Evolutionary conservation across 2,888 invertebrate genomes (phyloP).

Genomic region (Perizoma affinitatum): DNA sequence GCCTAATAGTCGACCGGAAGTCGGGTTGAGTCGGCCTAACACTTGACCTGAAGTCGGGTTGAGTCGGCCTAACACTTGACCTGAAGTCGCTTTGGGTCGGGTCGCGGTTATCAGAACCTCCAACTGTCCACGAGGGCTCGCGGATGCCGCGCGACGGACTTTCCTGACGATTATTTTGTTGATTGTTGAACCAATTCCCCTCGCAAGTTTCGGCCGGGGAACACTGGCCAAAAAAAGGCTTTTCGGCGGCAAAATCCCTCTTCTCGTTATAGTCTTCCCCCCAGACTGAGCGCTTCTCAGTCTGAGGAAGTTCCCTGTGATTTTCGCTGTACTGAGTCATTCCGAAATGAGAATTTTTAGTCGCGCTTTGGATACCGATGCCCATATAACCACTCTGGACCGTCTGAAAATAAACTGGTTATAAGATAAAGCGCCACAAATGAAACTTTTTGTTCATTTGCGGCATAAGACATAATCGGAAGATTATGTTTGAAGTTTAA

Average conservation of each 20-base stretch:
- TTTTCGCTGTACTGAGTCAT: slow-evolving; percentile 5
- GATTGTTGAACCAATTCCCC: slow-evolving; percentile 8
- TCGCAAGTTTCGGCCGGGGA: slow-evolving; percentile 1
- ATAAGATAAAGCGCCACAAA: slow-evolving; percentile 19
- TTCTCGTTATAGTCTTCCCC: slow-evolving; percentile 3
- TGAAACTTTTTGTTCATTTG: background rate
- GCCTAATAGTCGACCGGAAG: slow-evolving; percentile 6
- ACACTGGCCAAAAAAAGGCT: slow-evolving; percentile 2
- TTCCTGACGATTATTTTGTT: background rate
- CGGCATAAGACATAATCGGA: too few species aligned
- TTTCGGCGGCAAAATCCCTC: slow-evolving; percentile 8
- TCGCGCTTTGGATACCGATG: slow-evolving; percentile 19
- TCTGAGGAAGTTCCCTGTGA: slow-evolving; percentile 6
- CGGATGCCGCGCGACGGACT: slow-evolving; percentile 11
- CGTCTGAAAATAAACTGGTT: slow-evolving; percentile 31
- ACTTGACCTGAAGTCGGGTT: slow-evolving; percentile 15
- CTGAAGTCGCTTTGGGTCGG: slow-evolving; percentile 15
- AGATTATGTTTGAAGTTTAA: too few species aligned
- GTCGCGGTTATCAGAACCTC: background rate
- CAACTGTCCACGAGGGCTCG: slow-evolving; percentile 2
- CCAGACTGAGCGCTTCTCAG: slow-evolving; percentile 9
- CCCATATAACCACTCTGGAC: slow-evolving; percentile 30
- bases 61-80: background rate
- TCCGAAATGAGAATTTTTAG: slow-evolving; percentile 14
- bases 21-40: slow-evolving; percentile 4